Conservation (phyloP, 2,888 invertebrate genomes). For the Lysandra bellargus region DNA sequence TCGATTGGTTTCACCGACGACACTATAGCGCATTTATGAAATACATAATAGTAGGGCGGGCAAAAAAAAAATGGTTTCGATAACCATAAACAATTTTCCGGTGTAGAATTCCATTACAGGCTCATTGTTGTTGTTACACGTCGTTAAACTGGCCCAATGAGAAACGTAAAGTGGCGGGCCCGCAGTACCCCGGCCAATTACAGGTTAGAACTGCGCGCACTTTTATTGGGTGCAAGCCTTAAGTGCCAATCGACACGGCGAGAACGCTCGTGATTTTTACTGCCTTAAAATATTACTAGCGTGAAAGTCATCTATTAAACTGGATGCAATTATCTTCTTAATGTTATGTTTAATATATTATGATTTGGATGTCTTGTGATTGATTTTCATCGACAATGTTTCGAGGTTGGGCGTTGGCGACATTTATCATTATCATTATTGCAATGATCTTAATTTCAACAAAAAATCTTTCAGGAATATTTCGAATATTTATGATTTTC, state of each 20-base stretch:
- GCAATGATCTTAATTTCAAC: too few species aligned
- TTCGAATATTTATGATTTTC: not conserved
- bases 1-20: slow-evolving; percentile 23
- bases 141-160: slow-evolving; percentile 76
- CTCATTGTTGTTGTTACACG: slow-evolving; percentile 73
- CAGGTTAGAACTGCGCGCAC: slow-evolving; percentile 63
- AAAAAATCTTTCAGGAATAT: not conserved
- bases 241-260: slow-evolving; percentile 75
- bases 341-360: not conserved
- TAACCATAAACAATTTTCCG: slow-evolving; percentile 47
- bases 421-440: too few species aligned
- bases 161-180: slow-evolving; percentile 71
- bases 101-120: slow-evolving; percentile 71
- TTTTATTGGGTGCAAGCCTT: slow-evolving; percentile 80
- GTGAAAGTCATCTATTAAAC: not conserved
- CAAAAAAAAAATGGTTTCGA: slow-evolving; percentile 6
- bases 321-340: not conserved
- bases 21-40: not conserved
- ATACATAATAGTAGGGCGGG: not conserved
- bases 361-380: not conserved
- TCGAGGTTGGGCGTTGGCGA: not conserved
- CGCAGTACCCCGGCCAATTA: slow-evolving; percentile 72
- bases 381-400: not conserved
- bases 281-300: slow-evolving; percentile 44
- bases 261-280: slow-evolving; percentile 68